phyloP scores from a whole-genome alignment of 2,888 invertebrate species.

The Lasioglossum pauxillum region DNA sequence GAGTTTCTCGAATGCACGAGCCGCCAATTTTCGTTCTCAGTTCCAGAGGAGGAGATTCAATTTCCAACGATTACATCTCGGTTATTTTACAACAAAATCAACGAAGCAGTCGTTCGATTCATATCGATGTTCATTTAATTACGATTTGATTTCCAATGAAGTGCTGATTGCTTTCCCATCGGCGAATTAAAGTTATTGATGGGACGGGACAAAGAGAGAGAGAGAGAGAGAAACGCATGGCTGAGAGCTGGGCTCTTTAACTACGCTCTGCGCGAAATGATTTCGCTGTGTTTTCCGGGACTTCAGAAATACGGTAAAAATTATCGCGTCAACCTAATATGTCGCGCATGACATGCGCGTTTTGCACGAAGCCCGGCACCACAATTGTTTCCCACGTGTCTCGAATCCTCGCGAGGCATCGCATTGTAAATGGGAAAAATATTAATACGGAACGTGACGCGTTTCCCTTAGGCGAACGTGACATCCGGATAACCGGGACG shows the following conservation, averaged over 20 bases:
- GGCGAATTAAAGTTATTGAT: not conserved
- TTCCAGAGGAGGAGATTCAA: not conserved
- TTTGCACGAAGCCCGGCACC: not conserved
- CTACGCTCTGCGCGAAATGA: not conserved
- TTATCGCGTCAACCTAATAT: not conserved
- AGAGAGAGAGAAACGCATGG: not conserved
- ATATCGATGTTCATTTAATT: not conserved
- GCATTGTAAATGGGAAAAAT: not conserved
- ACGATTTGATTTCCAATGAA: not conserved
- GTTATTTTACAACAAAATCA: not conserved
- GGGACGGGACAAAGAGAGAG: not conserved
- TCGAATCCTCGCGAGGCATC: not conserved
- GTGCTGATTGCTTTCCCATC: not conserved
- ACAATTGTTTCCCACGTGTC: slow-evolving; percentile 2
- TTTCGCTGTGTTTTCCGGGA: not conserved
- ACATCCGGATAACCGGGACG: not conserved
- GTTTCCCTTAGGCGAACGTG: slow-evolving; percentile 39
- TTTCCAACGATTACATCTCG: not conserved
- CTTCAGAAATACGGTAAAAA: not conserved
- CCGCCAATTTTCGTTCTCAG: not conserved
- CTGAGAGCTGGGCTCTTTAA: not conserved
- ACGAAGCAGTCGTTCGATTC: not conserved
- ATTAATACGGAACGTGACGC: slow-evolving; percentile 40
- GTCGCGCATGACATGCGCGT: not conserved
- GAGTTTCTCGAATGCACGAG: not conserved